phyloP scores from a whole-genome alignment of 23 tunicate species.

The Halocynthia roretzi region DNA sequence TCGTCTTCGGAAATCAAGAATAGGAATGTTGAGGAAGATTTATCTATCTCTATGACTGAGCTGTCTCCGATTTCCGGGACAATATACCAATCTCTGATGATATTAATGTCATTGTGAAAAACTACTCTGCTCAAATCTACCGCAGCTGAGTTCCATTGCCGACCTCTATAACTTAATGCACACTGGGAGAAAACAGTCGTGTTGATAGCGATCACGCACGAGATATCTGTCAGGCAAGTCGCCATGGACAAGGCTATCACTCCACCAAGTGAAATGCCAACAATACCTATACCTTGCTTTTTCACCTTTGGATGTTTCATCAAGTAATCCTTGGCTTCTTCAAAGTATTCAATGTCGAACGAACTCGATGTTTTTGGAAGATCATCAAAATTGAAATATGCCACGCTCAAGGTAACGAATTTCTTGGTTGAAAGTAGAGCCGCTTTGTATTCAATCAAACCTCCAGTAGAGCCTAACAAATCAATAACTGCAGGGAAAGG shows the following conservation, averaged over 20 bases:
- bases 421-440: constrained; percentile 5
- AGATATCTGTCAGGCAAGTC: background rate
- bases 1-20: constrained; percentile 12
- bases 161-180: background rate
- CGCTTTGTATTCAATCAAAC: constrained; percentile 12
- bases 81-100: background rate
- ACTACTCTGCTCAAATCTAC: constrained; percentile 3
- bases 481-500: constrained; percentile 23
- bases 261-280: constrained; percentile 14
- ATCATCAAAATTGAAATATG: constrained; percentile 5
- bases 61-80: background rate
- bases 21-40: constrained; percentile 8
- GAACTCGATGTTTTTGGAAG: background rate
- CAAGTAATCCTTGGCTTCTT: constrained; percentile 24
- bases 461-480: constrained; percentile 17
- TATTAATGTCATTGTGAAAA: background rate
- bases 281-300: constrained; percentile 1
- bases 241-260: constrained; percentile 6
- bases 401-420: background rate
- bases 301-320: background rate
- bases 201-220: constrained; percentile 6
- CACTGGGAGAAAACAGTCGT: constrained; percentile 8
- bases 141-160: background rate
- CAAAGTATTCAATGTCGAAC: constrained; percentile 15
- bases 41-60: background rate